Percentiles rank a stretch among this genome's conserved stretches.
Evolutionary conservation across 2,888 invertebrate genomes (phyloP).

Genomic region (Auanema sp.): DNA sequence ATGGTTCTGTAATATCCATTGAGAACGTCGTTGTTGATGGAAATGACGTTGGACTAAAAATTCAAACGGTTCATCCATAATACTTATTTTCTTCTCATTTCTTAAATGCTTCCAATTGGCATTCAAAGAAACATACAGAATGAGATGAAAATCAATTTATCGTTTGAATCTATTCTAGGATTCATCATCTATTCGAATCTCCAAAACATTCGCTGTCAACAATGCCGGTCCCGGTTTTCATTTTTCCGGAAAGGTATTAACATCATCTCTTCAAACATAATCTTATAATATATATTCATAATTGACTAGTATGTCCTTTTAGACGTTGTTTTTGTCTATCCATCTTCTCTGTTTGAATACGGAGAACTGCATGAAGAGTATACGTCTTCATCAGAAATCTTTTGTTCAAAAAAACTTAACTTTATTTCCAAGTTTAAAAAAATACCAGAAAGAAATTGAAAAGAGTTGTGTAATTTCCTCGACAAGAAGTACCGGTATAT

Average conservation of each 20-base stretch:
- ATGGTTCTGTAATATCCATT: slow-evolving; percentile 21
- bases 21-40: slow-evolving; percentile 29
- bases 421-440: too few species aligned
- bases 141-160: slow-evolving; percentile 1
- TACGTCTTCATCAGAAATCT: too few species aligned
- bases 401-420: too few species aligned
- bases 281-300: background rate
- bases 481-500: too few species aligned
- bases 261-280: background rate
- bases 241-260: slow-evolving; percentile 21
- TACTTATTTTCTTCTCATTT: background rate
- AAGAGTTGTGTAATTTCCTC: too few species aligned
- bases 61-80: slow-evolving; percentile 14
- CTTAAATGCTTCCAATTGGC: background rate
- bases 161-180: slow-evolving; percentile 11
- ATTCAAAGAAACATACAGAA: background rate
- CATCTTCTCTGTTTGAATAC: too few species aligned
- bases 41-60: slow-evolving; percentile 28
- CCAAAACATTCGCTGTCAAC: slow-evolving; percentile 16
- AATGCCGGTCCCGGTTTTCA: slow-evolving; percentile 19
- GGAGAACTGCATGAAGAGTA: too few species aligned
- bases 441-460: too few species aligned
- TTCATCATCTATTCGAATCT: slow-evolving; percentile 14
- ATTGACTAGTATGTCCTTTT: too few species aligned
- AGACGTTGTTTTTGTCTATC: too few species aligned